phyloP scores from a whole-genome alignment of 2,113 vertebrate genomes.

The Anseranas semipalmata region DNA sequence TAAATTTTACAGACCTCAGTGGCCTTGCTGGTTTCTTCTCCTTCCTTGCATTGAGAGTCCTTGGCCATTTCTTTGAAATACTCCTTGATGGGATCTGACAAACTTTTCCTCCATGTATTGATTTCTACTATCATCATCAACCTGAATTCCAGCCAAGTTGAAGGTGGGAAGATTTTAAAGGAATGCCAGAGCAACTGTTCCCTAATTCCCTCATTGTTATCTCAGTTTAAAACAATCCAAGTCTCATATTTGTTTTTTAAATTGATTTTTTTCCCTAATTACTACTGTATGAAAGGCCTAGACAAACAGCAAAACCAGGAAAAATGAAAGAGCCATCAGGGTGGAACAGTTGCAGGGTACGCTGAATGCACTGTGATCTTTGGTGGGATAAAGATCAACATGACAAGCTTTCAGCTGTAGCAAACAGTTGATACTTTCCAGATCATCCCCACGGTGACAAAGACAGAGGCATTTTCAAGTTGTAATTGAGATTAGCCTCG shows the following conservation, averaged over 20 bases:
- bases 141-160: neutral
- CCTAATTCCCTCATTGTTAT: neutral
- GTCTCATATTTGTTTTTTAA: neutral
- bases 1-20: neutral
- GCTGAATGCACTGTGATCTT: slow-evolving; percentile 25
- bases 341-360: neutral
- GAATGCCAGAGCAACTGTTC: neutral
- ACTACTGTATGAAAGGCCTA: neutral
- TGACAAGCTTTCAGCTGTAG: slow-evolving; percentile 25
- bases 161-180: neutral
- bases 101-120: neutral
- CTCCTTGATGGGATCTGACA: neutral
- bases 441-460: neutral
- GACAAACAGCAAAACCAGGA: neutral
- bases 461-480: slow-evolving; percentile 48
- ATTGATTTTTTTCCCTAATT: neutral
- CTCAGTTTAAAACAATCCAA: neutral
- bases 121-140: neutral
- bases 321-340: neutral
- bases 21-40: neutral
- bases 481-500: slow-evolving; percentile 53
- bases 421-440: neutral
- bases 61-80: neutral
- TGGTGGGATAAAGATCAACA: slow-evolving; percentile 13
- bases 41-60: neutral